Evolutionary conservation across 2,888 invertebrate species (phyloP).

Genomic region (Stenotaenia linearis): DNA sequence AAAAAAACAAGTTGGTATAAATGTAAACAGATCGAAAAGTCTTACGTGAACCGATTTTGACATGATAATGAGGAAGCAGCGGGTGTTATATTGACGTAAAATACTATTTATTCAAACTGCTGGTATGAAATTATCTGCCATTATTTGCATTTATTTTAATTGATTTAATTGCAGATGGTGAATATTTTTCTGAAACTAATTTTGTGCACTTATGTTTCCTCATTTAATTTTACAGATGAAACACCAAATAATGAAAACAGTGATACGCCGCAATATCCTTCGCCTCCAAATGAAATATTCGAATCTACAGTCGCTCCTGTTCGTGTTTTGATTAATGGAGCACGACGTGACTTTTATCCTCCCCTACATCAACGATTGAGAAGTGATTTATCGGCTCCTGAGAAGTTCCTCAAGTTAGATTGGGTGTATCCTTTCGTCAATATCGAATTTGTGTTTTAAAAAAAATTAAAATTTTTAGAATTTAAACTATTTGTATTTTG

Average conservation of each 20-base stretch:
- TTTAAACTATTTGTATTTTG: neutral
- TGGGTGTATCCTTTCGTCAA: constrained; percentile 75
- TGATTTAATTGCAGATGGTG: neutral
- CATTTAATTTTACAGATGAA: neutral
- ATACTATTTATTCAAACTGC: neutral
- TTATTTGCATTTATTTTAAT: neutral
- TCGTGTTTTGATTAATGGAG: constrained; percentile 72
- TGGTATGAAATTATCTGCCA: neutral
- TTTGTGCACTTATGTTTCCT: neutral
- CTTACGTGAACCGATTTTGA: too few species aligned
- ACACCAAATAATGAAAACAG: neutral
- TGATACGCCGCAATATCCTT: neutral
- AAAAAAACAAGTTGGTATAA: too few species aligned
- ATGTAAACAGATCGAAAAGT: too few species aligned
- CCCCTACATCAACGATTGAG: constrained; percentile 72
- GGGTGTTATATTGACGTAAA: neutral
- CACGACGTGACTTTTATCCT: constrained; percentile 77
- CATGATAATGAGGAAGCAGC: too few species aligned
- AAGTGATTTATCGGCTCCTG: constrained; percentile 77
- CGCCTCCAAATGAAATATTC: neutral
- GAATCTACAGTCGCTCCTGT: constrained; percentile 61
- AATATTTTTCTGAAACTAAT: neutral
- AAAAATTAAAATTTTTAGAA: neutral
- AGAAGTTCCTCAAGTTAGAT: constrained; percentile 78
- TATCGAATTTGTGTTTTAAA: neutral